Evolutionary conservation across 2,888 invertebrate genomes (phyloP), one percentile per base, ranked within the genome.

Genomic region (Drosophila neotestacea): DNA sequence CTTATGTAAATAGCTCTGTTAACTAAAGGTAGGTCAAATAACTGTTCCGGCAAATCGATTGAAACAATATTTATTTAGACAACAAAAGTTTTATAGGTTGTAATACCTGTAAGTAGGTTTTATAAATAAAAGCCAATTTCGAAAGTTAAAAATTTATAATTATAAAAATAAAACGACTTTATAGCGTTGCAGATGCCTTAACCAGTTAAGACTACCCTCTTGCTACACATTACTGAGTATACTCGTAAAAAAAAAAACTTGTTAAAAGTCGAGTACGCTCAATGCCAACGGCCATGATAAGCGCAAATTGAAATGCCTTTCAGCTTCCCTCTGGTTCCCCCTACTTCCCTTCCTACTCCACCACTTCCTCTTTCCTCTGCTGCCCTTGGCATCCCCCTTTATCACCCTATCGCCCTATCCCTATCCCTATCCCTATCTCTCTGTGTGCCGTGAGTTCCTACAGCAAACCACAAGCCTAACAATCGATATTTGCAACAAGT

Each of bases 401-500:
- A 9, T 16, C 5, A 1, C 30, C 28, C 7, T 22, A 9, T 9
- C 1, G 1, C 6, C 3, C 10, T 7, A 5, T 7, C 13, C 2
- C 6, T 7, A 5, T 7, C 13, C 2, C 6, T 27, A 10, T 4
- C 16, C 22, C 22, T 7, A 4, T 1, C n/a, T 32, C 28, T 36
- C 47, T 47, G 13, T 47, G 27, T 11, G n/a, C 22, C 30, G 16
- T 41, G 22, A 50, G 22, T 10, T 16, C 34, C 34, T 50, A 42
- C 55, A 50, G 36, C n/a, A 48, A 58, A 58, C 48, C 63, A 68
- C 67, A 44, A 63, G 61, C 44, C 51, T 44, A 44, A 46, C 73
- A 90, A 90, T 90, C 88, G 89, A 91, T 91, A 86, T 85, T 88
- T 80, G 91, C 91, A 91, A 90, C 90, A 91, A 90, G 90, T 91